phyloP scores from a whole-genome alignment of 2,113 vertebrate genomes.

The Microtus oregoni region DNA sequence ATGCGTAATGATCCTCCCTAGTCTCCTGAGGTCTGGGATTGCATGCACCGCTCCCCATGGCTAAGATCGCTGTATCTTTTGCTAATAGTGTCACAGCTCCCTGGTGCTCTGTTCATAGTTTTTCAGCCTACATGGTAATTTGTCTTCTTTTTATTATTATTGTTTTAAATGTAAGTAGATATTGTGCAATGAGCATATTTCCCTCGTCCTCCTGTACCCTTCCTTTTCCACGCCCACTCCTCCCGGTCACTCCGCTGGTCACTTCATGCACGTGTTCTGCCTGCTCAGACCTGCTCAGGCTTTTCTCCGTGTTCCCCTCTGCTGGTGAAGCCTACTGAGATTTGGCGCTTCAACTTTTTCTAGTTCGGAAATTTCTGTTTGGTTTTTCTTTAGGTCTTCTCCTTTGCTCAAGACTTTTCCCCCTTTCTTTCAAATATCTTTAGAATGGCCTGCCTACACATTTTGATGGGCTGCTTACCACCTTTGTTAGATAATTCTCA shows the following conservation, averaged over 20 bases:
- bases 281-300: not conserved
- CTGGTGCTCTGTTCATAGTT: not conserved
- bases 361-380: conserved; percentile 18
- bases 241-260: too few relatives aligned
- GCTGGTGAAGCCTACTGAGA: not conserved
- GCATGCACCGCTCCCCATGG: too few relatives aligned
- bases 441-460: not conserved
- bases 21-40: not conserved
- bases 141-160: not conserved
- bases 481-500: not conserved
- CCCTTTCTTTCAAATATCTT: not conserved
- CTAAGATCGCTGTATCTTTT: not conserved
- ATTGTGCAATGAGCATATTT: not conserved
- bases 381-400: conserved; percentile 10
- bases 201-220: too few relatives aligned
- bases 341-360: not conserved
- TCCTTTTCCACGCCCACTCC: too few relatives aligned
- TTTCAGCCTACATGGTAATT: not conserved
- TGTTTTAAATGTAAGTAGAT: not conserved
- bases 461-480: not conserved
- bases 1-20: not conserved
- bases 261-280: not conserved
- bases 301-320: not conserved
- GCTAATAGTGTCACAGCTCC: not conserved
- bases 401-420: not conserved